phyloP scores from a whole-genome alignment of 2,797 vertebrate genomes.

The Alauda arvensis region DNA sequence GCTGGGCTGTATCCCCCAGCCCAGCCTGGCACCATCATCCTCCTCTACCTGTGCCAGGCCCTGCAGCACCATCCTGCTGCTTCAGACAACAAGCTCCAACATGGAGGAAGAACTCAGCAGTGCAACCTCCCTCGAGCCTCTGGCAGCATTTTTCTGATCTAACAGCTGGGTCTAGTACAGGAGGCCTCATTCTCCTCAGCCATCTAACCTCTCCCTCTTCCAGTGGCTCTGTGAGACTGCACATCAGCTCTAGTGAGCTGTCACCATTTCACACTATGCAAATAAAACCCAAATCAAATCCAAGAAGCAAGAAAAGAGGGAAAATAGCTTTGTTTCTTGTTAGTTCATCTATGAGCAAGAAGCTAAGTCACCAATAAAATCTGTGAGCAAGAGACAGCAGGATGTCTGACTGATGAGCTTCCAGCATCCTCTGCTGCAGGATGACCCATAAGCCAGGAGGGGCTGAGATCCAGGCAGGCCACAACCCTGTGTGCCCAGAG shows the following conservation, averaged over 20 bases:
- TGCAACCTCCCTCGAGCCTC: background rate
- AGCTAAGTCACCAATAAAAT: background rate
- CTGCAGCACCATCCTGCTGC: background rate
- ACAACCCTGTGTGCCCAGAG: rapidly evolving
- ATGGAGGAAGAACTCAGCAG: rapidly evolving
- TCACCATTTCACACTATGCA: background rate
- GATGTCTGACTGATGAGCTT: background rate
- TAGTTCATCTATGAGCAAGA: background rate
- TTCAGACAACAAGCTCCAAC: rapidly evolving
- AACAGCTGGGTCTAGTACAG: background rate
- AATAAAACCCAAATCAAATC: background rate
- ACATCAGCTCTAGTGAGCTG: background rate
- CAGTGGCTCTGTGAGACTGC: background rate
- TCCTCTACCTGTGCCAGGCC: background rate
- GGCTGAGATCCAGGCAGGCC: background rate
- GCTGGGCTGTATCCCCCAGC: background rate
- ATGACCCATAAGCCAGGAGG: background rate
- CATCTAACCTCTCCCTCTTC: background rate
- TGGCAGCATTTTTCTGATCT: background rate
- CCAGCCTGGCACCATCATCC: background rate
- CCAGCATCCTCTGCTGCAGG: background rate
- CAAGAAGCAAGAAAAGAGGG: background rate
- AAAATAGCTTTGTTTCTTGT: background rate
- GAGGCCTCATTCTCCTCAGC: background rate
- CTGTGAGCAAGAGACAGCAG: background rate